Evolutionary conservation across 2,888 invertebrate species (phyloP), one percentile per base, ranked within the genome.

Genomic region (Parnassius apollo): DNA sequence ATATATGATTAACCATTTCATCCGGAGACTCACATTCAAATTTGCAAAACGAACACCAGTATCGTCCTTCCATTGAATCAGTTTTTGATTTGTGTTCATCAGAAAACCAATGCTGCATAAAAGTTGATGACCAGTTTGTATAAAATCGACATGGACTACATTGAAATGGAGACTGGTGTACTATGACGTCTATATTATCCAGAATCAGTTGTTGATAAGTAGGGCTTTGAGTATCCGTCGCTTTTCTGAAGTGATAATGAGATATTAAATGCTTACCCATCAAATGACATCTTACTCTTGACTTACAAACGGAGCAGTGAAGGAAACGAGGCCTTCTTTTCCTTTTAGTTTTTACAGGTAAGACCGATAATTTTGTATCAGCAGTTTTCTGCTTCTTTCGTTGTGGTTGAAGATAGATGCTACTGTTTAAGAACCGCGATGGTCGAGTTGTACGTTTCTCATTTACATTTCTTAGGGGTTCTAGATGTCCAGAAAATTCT

Each of bases 251-350:
- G 82, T 98, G 97, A 80, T 95, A 96, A 79, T 96, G 96, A 1
- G 97, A 97, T 72, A 97, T 95, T 65, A 98, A 91, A 86, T 97
- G 97, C 78, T 97, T 96, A 49, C 97, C 96, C 88, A 96, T 94
- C 68, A 95, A 85, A 72, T 94, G 93, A 8, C 93, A 92, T 64
- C 93, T 93, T 51, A 96, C 95, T 67, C 94, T 93, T 44, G 95
- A 94, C 63, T 93, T 93, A 75, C 97, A 97, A 54, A 95, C 95
- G 58, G 94, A 93, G 78, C 97, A 96, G 69, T 93, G 93, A 1
- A 94, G 87, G 62, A 93, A 93, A 64, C 92, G 91, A 59, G 93
- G 91, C 58, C 92, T 93, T 10, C 95, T 89, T 49, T 91, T 92
- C 49, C 93, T 85, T 73, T 92, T 93, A 66, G 87, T 90, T 57